Base-by-base conservation (phyloP, 2,888 invertebrate genomes). In the Trichopria drosophilae region DNA sequence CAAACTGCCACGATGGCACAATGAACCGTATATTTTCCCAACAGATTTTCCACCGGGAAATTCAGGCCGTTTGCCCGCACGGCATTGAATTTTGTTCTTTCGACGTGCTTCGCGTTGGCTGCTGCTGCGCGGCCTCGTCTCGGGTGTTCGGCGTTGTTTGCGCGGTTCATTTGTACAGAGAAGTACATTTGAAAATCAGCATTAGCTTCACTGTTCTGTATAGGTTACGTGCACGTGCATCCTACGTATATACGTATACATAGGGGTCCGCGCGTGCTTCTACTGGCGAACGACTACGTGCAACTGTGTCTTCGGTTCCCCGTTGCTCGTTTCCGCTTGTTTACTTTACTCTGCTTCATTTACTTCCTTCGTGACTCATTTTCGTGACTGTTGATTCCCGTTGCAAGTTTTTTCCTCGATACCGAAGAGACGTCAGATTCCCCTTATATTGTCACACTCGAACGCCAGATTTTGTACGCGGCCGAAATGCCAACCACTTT, bases 11-110 rank as follows among this genome's bases (percentile, higher is more conserved):
- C 55, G 51, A 36, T 43, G 54, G 39, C 57, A 60, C 63, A 59
- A 61, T 55, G 63, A 66, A 63, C 59, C 63, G 57, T 55, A 57
- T 64, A 64, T 66, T 67, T 67, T 67, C 62, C 55, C 61, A 64
- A 55, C 61, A 63, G 63, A 67, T 68, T 68, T 67, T 57, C 60
- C 43, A 48, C 32, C 32, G 37, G n/a, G 44, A 56, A 66, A 66
- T 66, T 63, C 60, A 53, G 59, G 59, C 51, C 57, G 55, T 58
- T 57, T 51, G 42, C 37, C 48, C 46, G 34, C 41, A 51, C 43
- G n/a, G n/a, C n/a, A n/a, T n/a, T n/a, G n/a, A n/a, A 22, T 54
- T 60, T 57, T 56, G n/a, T n/a, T n/a, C n/a, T n/a, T n/a, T n/a
- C n/a, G n/a, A n/a, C n/a, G n/a, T n/a, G n/a, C n/a, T n/a, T n/a